Base-by-base conservation (phyloP, 92 coral and sea anemone genomes). In the Porites lobata region DNA sequence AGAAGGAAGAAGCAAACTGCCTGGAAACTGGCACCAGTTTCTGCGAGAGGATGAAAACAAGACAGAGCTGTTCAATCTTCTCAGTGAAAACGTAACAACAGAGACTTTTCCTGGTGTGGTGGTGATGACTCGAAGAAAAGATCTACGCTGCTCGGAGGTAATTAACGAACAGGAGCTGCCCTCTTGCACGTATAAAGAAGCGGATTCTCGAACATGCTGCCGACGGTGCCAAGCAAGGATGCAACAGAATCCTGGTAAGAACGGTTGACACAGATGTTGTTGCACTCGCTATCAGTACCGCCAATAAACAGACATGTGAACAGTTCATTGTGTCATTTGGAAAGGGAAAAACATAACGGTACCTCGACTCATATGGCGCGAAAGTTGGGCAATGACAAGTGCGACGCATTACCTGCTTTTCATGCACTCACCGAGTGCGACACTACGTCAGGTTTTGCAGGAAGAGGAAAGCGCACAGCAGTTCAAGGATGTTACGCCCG, bases 241-340 rank as follows among this genome's bases (percentile, higher is more conserved):
- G 22, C 75, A 69, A 69, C 12, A 32, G 75, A 22, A 69, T 69
- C 47, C 14, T 69, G 51, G 14, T 69, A 21, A 32, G 74, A 22
- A 24, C 74, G 13, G 38, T 26, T 69, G 74, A 69, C 74, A 69
- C 74, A 17, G 74, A 69, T n/a, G 74, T 69, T 69, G 50, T 69
- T 21, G 22, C 22, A 24, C 2, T 29, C 32, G 32, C 32, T 2
- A 2, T 29, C 32, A 57, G 62, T 57, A 15, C 17, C 17, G 62
- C 62, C 62, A 57, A 57, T 14, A 57, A 57, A 15, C 62, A 0
- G 17, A 15, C 13, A 57, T 7, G 62, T 9, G 62, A 9, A 15
- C 11, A 14, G 61, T 0, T 56, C 9, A 57, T 14, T 14, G 62
- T 57, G 62, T 10, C 62, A 57, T 57, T 57, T 57, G 62, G 62